These are phyloP conservation scores for Clostera curtula DNA, from an alignment of 2,888 invertebrate species.

Conservation along the genomic window DNA sequence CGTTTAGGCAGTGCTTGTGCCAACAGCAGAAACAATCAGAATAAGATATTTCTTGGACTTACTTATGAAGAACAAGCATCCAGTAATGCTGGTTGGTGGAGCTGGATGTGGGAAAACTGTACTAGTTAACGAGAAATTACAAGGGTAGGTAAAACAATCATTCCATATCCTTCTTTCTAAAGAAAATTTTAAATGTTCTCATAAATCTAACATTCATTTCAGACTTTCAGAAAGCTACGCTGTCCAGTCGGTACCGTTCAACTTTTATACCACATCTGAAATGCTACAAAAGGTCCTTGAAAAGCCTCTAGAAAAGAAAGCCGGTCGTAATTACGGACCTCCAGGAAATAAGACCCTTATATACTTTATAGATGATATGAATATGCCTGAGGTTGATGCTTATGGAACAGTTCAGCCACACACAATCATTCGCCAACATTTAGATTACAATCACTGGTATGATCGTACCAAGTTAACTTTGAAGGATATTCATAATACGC, in stretches of 20 bases:
- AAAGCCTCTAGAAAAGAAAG: slow-evolving; percentile 96
- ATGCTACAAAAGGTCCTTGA: slow-evolving; percentile 95
- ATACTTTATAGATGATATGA: slow-evolving; percentile 98
- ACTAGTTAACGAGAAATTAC: slow-evolving; percentile 81
- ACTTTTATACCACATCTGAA: slow-evolving; percentile 96
- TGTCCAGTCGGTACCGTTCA: slow-evolving; percentile 94
- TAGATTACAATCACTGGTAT: slow-evolving; percentile 96
- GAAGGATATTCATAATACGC: slow-evolving; percentile 97
- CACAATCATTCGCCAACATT: slow-evolving; percentile 94
- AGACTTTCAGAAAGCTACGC: slow-evolving; percentile 89
- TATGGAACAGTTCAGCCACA: slow-evolving; percentile 98
- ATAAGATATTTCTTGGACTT: slow-evolving; percentile 92
- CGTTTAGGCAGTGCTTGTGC: slow-evolving; percentile 88
- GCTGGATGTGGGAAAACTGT: slow-evolving; percentile 97
- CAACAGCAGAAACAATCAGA: slow-evolving; percentile 94
- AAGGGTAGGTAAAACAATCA: slow-evolving; percentile 43
- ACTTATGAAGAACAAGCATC: slow-evolving; percentile 89
- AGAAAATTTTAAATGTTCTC: not conserved
- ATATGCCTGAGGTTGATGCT: slow-evolving; percentile 93
- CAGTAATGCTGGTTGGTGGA: slow-evolving; percentile 95
- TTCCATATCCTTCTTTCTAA: not conserved
- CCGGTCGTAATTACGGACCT: slow-evolving; percentile 95
- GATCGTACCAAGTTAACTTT: slow-evolving; percentile 88
- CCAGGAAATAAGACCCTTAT: slow-evolving; percentile 95
- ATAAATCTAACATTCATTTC: slow-evolving; percentile 9